Base-by-base conservation (phyloP, 1,140 invertebrate genomes). In the Sycobia sp. region DNA sequence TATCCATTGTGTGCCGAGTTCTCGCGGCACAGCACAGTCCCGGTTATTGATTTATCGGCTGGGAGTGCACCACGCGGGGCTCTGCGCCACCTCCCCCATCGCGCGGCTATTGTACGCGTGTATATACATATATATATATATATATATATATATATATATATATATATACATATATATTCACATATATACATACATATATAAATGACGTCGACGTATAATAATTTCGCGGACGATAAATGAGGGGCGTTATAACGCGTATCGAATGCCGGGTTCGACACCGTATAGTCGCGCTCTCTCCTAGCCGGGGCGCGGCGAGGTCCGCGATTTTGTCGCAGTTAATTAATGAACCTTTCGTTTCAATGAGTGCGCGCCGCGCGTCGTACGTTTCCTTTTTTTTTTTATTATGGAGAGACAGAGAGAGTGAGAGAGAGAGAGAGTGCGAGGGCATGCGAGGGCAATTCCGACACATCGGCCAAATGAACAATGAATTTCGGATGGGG, bases 171-270 rank as follows among this genome's bases (percentile, higher is more conserved):
- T n/a, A n/a, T n/a, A n/a, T n/a, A n/a, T n/a, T n/a, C n/a, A n/a
- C n/a, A n/a, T n/a, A n/a, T n/a, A n/a, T n/a, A n/a, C n/a, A n/a
- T n/a, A n/a, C n/a, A n/a, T n/a, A n/a, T 56, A 62, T 44, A 62
- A 41, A 51, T 62, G 60, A 64, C 46, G 39, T 50, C 62, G 62
- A 57, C 62, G 62, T 64, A 64, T 64, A 64, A 64, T 64, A 64
- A 64, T 64, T 64, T 64, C 47, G 47, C 62, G 14, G 44, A 57
- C 44, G 62, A 64, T 64, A 64, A 64, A 64, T 57, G 62, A 57
- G 62, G 54, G 38, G 25, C 43, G 47, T 43, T 62, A 56, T 62
- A 62, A 49, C 51, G 41, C 32, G 39, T 25, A 56, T 56, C 39
- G 39, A 56, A 56, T 44, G 22, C 46, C 16, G n/a, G 36, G 44